phyloP scores from a whole-genome alignment of 2,888 invertebrate species.

The Eumerus sabulonum region DNA sequence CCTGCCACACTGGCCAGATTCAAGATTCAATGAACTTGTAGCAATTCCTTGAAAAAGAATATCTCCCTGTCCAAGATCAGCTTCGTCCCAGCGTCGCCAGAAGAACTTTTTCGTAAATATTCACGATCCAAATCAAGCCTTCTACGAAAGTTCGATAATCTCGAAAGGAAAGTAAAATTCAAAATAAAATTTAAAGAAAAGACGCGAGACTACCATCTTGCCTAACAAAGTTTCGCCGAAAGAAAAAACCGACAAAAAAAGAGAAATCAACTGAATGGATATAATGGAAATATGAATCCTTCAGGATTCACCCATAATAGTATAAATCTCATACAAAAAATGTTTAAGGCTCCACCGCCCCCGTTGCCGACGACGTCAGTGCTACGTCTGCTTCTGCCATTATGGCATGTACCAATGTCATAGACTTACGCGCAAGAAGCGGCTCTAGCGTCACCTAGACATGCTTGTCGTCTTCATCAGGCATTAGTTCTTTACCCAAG shows the following conservation, averaged over 20 bases:
- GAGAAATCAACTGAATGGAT: slow-evolving; percentile 41
- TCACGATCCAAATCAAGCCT: slow-evolving; percentile 40
- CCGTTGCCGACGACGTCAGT: neutral
- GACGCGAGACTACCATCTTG: slow-evolving; percentile 8
- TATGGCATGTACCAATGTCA: slow-evolving; percentile 41
- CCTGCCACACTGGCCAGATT: too few relatives aligned
- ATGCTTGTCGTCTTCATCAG: slow-evolving; percentile 48
- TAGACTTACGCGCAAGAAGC: slow-evolving; percentile 43
- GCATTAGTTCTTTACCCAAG: slow-evolving; percentile 30
- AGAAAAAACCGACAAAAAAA: slow-evolving; percentile 4
- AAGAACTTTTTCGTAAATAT: slow-evolving; percentile 27
- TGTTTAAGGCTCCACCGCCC: slow-evolving; percentile 19
- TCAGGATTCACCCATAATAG: slow-evolving; percentile 60
- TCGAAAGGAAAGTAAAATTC: slow-evolving; percentile 43
- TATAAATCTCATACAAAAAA: slow-evolving; percentile 41
- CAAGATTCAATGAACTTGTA: too few relatives aligned
- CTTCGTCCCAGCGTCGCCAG: too few relatives aligned
- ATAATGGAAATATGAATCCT: slow-evolving; percentile 67
- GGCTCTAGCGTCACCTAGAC: too few relatives aligned
- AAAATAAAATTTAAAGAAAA: slow-evolving; percentile 22
- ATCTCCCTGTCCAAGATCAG: too few relatives aligned
- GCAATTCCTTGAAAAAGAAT: too few relatives aligned
- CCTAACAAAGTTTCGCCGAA: slow-evolving; percentile 25
- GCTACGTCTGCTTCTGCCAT: neutral
- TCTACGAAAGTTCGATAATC: slow-evolving; percentile 51